These are phyloP conservation scores for Synchiropus splendidus DNA, from an alignment of 2,113 vertebrate species.

Conservation along the genomic window DNA sequence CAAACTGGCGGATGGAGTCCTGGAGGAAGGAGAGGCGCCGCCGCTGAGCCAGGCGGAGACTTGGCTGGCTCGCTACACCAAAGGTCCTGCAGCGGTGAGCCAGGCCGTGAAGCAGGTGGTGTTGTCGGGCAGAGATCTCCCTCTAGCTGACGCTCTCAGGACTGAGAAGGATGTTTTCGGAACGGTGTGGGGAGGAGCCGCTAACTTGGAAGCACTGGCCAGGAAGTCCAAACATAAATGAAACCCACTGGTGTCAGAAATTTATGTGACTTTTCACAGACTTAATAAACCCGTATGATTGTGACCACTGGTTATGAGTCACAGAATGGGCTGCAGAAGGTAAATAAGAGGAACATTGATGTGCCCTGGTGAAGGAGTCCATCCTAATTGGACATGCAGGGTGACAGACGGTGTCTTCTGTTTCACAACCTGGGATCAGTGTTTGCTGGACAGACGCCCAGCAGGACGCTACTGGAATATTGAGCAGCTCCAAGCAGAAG, in stretches of 20 bases:
- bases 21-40: conserved; percentile 41
- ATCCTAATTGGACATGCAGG: no score
- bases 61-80: conserved; percentile 72
- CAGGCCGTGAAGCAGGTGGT: conserved; percentile 78
- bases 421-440: no score
- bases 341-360: no score
- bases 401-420: no score
- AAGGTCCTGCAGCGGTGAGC: conserved; percentile 71
- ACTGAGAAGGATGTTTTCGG: conserved; percentile 80
- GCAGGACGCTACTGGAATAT: no score
- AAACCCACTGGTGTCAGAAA: conserved; percentile 22
- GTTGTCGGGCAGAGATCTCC: conserved; percentile 74
- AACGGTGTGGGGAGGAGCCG: conserved; percentile 83
- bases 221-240: conserved; percentile 72
- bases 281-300: no score
- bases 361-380: no score
- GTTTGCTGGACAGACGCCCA: no score
- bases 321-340: no score
- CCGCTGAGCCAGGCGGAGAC: conserved; percentile 57
- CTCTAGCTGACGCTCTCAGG: conserved; percentile 74
- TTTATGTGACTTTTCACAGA: no score
- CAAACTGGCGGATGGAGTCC: conserved; percentile 68
- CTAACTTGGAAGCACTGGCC: conserved; percentile 77
- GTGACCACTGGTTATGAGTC: no score
- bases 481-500: no score